Conservation (phyloP, 2,113 vertebrate genomes). For the Geococcyx californianus region DNA sequence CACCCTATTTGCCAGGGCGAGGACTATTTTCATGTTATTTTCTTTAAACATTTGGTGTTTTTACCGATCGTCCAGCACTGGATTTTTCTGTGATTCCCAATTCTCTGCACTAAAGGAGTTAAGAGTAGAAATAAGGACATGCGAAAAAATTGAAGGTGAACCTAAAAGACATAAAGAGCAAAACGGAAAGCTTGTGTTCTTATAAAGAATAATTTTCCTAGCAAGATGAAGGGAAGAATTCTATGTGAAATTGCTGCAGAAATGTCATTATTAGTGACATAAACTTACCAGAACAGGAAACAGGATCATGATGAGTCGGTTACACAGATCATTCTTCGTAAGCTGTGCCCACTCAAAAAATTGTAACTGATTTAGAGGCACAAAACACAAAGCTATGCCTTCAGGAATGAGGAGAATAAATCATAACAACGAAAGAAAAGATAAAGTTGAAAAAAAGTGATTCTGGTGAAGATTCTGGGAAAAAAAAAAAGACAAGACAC, state of each 20-base stretch:
- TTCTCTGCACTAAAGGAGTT: background rate
- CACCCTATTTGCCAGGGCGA: background rate
- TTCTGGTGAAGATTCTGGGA: background rate
- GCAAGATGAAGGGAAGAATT: background rate
- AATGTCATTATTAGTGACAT: background rate
- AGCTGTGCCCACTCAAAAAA: background rate
- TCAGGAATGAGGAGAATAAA: background rate
- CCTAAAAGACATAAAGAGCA: background rate
- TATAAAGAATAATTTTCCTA: background rate
- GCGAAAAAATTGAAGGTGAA: background rate
- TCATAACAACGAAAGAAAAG: background rate
- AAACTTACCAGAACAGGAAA: background rate
- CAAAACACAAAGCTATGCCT: background rate
- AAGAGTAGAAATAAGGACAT: background rate
- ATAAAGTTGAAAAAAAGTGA: background rate
- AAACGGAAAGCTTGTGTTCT: background rate
- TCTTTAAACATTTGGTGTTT: background rate
- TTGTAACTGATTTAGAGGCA: background rate
- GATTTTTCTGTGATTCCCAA: background rate
- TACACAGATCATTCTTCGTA: background rate
- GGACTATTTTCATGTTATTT: background rate
- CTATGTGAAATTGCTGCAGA: background rate
- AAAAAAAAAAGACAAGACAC: background rate
- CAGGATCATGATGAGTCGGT: background rate
- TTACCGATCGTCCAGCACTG: background rate